These are phyloP conservation scores for Trachymyrmex septentrionalis DNA, from an alignment of 1,140 invertebrate genomes.

Conservation along the genomic window DNA sequence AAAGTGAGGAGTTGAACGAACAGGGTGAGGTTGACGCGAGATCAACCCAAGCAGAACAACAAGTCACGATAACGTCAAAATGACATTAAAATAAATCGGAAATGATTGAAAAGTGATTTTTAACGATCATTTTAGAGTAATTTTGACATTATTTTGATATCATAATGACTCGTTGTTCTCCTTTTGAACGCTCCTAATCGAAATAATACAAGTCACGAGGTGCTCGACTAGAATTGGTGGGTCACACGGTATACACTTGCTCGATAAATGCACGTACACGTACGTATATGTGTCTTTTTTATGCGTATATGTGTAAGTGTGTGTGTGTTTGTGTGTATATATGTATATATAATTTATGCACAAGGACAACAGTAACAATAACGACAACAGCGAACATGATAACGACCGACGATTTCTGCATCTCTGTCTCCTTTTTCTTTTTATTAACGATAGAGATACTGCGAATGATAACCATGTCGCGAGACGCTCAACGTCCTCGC, in stretches of 20 bases:
- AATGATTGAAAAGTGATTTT: no score
- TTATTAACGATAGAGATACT: constrained; percentile 7
- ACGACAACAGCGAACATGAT: constrained; percentile 79
- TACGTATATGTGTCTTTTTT: not conserved
- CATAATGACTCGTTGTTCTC: no score
- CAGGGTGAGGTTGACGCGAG: not conserved
- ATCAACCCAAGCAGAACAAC: not conserved
- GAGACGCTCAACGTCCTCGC: constrained; percentile 8
- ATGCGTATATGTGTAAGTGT: not conserved
- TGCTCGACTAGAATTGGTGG: constrained; percentile 52
- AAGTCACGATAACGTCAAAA: no score
- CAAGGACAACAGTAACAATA: constrained; percentile 82
- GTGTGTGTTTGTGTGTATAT: not conserved
- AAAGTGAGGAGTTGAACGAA: not conserved
- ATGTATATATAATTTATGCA: constrained; percentile 63
- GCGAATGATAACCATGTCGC: constrained; percentile 10
- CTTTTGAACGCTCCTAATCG: not conserved
- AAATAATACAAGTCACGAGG: constrained; percentile 18
- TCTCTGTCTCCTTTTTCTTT: constrained; percentile 36
- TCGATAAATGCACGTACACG: constrained; percentile 45
- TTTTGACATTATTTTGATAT: no score
- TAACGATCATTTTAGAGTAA: no score
- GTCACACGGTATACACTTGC: constrained; percentile 36
- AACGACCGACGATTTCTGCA: constrained; percentile 68
- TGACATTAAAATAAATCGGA: no score